A percentile compares a stretch with the other conserved stretches of the same genome.
phyloP scores from a whole-genome alignment of 2,113 vertebrate genomes.

The Myodes glareolus region DNA sequence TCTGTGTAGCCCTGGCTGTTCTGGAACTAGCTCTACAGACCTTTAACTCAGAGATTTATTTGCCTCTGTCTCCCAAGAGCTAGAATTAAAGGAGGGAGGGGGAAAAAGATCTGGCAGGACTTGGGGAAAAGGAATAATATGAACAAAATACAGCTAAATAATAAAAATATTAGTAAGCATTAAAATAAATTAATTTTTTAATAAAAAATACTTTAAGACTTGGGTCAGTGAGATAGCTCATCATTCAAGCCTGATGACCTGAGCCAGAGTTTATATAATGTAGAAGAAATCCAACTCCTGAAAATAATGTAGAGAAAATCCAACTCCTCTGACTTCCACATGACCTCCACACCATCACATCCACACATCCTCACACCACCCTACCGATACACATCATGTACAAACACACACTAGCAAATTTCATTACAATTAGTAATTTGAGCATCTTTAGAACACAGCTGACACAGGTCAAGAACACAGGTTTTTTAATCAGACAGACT shows the following conservation, averaged over 20 bases:
- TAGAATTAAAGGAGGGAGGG: neutral
- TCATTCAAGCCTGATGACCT: neutral
- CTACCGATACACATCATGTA: neutral
- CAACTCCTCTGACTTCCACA: neutral
- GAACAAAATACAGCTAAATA: neutral
- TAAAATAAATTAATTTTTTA: neutral
- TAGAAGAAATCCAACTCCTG: neutral
- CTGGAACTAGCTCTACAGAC: neutral
- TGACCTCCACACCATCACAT: neutral
- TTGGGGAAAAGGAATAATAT: neutral
- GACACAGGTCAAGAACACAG: neutral
- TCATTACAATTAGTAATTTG: neutral
- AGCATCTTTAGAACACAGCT: neutral
- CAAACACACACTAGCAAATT: neutral
- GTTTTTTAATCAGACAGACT: neutral
- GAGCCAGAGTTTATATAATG: neutral
- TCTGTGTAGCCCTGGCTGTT: neutral
- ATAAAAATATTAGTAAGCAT: neutral
- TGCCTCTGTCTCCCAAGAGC: neutral
- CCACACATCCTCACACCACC: neutral
- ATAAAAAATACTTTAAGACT: neutral
- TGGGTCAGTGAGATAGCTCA: neutral
- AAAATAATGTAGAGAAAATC: neutral
- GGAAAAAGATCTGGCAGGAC: neutral
- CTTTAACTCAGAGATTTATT: neutral